Base-by-base conservation (phyloP, 2,888 invertebrate species). In the Drosophila formosana region DNA sequence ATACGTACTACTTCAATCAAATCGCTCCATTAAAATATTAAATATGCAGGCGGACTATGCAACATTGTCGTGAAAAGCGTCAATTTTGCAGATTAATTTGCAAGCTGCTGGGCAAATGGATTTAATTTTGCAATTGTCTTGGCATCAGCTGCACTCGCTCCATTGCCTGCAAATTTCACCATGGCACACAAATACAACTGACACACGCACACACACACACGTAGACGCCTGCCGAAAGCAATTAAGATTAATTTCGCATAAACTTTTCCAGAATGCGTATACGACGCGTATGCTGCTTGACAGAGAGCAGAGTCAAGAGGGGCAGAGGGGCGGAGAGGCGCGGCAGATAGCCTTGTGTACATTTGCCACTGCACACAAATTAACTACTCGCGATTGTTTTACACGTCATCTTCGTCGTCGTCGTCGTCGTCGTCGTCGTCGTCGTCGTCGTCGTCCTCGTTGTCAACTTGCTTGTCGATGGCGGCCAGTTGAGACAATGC, bases 371-470 rank as follows among this genome's bases (percentile, higher is more conserved):
- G 66, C 68, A 66, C 73, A 74, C 78, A 81, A 87, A 87, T 82
- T 78, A 81, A 82, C 88, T 75, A 60, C 66, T 55, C 70, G 79
- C 82, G 79, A 82, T 84, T 87, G 88, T 66, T 81, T 82, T 72
- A 72, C 82, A 84, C 75, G 60, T 82, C 74, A 61, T 63, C 63
- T 56, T 56, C 58, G 51, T 66, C 62, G 58, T 55, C 50, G 45
- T 46, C 30, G 56, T n/a, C 43, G 37, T 49, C 50, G 47, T 37
- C n/a, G n/a, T n/a, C n/a, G 60, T 82, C 74, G 57, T 63, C 63
- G 52, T 56, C 58, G 51, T 66, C 62, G 58, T 55, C 51, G 39
- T 57, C 60, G 64, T 56, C 45, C 46, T 52, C 18, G 18, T 18
- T 18, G 18, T 18, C 18, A 18, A 18, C 18, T 18, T 18, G 18